These are phyloP conservation scores for Trichonephila clavipes DNA, from an alignment of 1,140 invertebrate species.

Conservation along the genomic window DNA sequence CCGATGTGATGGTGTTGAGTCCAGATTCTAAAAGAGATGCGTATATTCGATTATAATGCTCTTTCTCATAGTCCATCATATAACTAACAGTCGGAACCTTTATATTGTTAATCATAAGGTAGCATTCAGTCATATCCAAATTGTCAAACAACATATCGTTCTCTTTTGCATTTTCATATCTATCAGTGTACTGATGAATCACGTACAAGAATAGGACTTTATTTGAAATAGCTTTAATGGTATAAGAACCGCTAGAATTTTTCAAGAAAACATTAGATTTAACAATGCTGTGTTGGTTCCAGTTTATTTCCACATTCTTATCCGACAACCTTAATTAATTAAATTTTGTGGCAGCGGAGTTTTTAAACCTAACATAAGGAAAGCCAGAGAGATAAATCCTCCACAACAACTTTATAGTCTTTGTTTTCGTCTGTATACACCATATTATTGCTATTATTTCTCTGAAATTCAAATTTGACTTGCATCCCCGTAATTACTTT, in stretches of 20 bases:
- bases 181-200: constrained; percentile 30
- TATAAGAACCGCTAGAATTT: not conserved
- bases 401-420: constrained; percentile 11
- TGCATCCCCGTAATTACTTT: constrained; percentile 28
- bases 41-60: constrained; percentile 3
- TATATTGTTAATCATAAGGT: not conserved
- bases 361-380: constrained; percentile 8
- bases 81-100: constrained; percentile 26
- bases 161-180: not conserved
- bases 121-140: constrained; percentile 43
- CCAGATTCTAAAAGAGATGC: not conserved
- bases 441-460: not conserved
- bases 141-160: constrained; percentile 8
- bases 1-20: not conserved
- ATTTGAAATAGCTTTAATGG: constrained; percentile 17
- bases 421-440: constrained; percentile 32
- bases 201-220: constrained; percentile 29
- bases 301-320: not conserved
- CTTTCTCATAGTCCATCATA: constrained; percentile 19
- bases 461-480: constrained; percentile 38
- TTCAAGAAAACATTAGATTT: constrained; percentile 23
- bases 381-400: constrained; percentile 35
- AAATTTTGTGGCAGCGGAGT: not conserved
- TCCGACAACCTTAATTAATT: not conserved
- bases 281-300: constrained; percentile 7